These are phyloP conservation scores for Pygmarrhopalites habei DNA, from an alignment of 1,140 invertebrate genomes.

Conservation along the genomic window DNA sequence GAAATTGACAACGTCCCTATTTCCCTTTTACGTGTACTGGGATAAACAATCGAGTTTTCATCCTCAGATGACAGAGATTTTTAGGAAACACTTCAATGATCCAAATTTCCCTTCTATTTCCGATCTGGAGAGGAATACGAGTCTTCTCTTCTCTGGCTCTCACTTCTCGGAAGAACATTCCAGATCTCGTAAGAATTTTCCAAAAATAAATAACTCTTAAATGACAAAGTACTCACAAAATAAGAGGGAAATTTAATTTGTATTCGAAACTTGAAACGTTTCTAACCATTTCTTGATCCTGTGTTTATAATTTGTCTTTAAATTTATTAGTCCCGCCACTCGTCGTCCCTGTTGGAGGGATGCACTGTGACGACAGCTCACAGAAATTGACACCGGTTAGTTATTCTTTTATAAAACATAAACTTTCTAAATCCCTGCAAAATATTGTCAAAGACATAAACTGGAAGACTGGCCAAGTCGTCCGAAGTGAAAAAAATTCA, in stretches of 20 bases:
- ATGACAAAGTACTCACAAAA: no score
- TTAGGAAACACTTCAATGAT: not conserved
- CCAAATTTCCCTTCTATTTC: constrained; percentile 11
- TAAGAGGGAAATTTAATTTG: no score
- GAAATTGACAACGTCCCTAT: constrained; percentile 2
- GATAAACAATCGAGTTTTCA: not conserved
- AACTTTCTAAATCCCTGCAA: no score
- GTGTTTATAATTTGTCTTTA: no score
- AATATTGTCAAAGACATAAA: no score
- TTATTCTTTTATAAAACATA: no score
- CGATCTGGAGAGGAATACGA: constrained; percentile 9
- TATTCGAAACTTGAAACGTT: no score
- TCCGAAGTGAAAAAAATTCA: no score
- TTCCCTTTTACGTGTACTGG: not conserved
- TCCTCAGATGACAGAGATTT: not conserved
- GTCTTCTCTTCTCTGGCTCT: constrained; percentile 15
- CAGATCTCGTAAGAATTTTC: no score
- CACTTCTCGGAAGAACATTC: constrained; percentile 16
- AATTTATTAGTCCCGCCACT: constrained; percentile 21
- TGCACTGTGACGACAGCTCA: constrained; percentile 10
- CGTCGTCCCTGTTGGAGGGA: constrained; percentile 18
- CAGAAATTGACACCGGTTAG: constrained; percentile 13
- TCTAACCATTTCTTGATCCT: no score
- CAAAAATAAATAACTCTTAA: no score
- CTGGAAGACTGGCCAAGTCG: no score